Percentiles rank a stretch among this genome's conserved stretches.
phyloP scores from a whole-genome alignment of 2,797 vertebrate species.

The Benthosema pterotum region DNA sequence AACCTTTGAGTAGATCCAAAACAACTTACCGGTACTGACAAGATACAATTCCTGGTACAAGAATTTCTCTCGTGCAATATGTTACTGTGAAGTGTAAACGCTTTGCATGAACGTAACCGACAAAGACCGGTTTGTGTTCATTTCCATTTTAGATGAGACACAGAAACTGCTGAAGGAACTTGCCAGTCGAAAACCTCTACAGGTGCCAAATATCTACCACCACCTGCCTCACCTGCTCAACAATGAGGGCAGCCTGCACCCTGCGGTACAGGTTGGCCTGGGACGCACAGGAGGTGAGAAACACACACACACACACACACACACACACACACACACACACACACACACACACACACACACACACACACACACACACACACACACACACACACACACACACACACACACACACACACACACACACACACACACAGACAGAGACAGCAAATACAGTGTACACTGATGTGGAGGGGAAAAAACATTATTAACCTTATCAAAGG shows the following conservation, averaged over 20 bases:
- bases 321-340: not conserved
- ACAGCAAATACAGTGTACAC: not conserved
- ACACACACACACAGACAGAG: slow-evolving; percentile 8
- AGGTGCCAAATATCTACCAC: slow-evolving; percentile 99
- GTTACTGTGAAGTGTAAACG: too few species aligned
- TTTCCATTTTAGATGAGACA: slow-evolving; percentile 86
- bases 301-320: not conserved
- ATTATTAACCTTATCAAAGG: too few species aligned
- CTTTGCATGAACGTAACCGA: not conserved
- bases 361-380: slow-evolving; percentile 4
- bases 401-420: slow-evolving; percentile 3
- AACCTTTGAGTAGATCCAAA: too few species aligned
- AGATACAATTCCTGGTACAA: too few species aligned
- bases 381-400: slow-evolving; percentile 8
- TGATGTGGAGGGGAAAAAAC: too few species aligned
- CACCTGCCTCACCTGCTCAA: slow-evolving; percentile 98
- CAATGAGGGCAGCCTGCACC: slow-evolving; percentile 95
- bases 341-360: not conserved
- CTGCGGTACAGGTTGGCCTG: slow-evolving; percentile 92
- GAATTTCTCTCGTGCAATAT: too few species aligned
- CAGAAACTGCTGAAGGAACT: slow-evolving; percentile 96
- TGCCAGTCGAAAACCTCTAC: slow-evolving; percentile 90
- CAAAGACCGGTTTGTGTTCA: not conserved
- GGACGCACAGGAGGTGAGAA: slow-evolving; percentile 93
- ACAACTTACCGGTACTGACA: too few species aligned